These are phyloP conservation scores for Agrilus planipennis DNA, from an alignment of 1,140 invertebrate genomes.

Conservation along the genomic window DNA sequence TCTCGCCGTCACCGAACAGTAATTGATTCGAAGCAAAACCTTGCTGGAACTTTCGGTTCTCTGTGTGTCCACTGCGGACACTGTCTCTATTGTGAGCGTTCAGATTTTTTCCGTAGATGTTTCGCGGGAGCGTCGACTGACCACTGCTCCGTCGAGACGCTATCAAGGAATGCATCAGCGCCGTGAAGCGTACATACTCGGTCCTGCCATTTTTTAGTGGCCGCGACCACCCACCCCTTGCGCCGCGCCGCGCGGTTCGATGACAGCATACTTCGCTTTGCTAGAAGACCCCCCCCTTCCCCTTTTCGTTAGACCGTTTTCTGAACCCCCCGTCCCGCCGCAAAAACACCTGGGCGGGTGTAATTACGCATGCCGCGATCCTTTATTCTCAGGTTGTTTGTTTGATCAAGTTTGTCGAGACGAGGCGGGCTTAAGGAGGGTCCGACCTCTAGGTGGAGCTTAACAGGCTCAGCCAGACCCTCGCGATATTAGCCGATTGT, in stretches of 20 bases:
- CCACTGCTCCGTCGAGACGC: slow-evolving; percentile 27
- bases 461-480: slow-evolving; percentile 1
- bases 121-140: slow-evolving; percentile 17
- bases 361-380: slow-evolving; percentile 12
- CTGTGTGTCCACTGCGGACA: neutral
- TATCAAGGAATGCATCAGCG: slow-evolving; percentile 23
- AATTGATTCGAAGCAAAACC: slow-evolving; percentile 16
- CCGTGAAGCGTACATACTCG: slow-evolving; percentile 10
- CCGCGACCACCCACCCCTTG: slow-evolving; percentile 6
- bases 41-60: neutral
- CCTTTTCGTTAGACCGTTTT: too few species aligned
- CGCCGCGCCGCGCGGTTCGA: slow-evolving; percentile 10
- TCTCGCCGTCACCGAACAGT: slow-evolving; percentile 12
- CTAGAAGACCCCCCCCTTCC: slow-evolving; percentile 14
- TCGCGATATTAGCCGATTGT: slow-evolving; percentile 5
- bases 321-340: slow-evolving; percentile 12
- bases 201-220: slow-evolving; percentile 28
- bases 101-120: neutral
- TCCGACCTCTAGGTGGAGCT: slow-evolving; percentile 4
- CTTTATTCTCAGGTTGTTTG: slow-evolving; percentile 12
- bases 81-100: too few species aligned
- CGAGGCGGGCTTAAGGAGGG: neutral
- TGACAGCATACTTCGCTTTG: slow-evolving; percentile 28
- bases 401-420: slow-evolving; percentile 5
- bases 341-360: slow-evolving; percentile 28